Evolutionary conservation across 2,797 vertebrate genomes (phyloP).

Genomic region (Knipowitschia caucasica): DNA sequence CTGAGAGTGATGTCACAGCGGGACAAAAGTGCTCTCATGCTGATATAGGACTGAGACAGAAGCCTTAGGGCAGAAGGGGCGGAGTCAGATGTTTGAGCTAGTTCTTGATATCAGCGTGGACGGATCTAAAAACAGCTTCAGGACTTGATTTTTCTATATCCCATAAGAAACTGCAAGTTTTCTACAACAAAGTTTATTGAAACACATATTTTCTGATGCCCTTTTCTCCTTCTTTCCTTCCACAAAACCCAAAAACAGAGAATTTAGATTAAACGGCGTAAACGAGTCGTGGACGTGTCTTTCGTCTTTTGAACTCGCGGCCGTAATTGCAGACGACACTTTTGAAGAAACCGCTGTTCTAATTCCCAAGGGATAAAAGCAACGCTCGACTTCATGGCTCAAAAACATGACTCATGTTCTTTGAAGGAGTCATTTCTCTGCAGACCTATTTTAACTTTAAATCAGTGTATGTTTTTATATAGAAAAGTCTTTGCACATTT

Average conservation of each 20-base stretch:
- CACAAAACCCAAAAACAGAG: not conserved
- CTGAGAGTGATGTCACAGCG: no score
- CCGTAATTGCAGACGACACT: constrained; percentile 32
- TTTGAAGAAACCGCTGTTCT: constrained; percentile 1
- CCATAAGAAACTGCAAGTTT: not conserved
- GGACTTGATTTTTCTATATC: no score
- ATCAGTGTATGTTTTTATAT: no score
- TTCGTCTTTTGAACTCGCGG: constrained; percentile 24
- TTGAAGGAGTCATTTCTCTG: not conserved
- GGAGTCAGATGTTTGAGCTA: no score
- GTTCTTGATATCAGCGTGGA: no score
- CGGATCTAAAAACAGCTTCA: no score
- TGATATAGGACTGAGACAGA: no score
- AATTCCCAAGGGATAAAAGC: constrained; percentile 33
- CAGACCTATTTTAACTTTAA: not conserved
- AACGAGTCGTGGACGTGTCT: no score
- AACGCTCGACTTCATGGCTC: constrained; percentile 9
- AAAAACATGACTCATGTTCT: constrained; percentile 5
- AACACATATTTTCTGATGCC: not conserved
- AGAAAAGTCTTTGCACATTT: no score
- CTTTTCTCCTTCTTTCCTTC: not conserved
- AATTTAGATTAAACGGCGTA: not conserved
- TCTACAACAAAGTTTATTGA: not conserved
- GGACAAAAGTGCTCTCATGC: no score
- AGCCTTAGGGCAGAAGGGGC: no score